Percentiles rank a stretch among this genome's conserved stretches.
Evolutionary conservation across 1,140 invertebrate species (phyloP).

Genomic region (Zaprionus nigranus): DNA sequence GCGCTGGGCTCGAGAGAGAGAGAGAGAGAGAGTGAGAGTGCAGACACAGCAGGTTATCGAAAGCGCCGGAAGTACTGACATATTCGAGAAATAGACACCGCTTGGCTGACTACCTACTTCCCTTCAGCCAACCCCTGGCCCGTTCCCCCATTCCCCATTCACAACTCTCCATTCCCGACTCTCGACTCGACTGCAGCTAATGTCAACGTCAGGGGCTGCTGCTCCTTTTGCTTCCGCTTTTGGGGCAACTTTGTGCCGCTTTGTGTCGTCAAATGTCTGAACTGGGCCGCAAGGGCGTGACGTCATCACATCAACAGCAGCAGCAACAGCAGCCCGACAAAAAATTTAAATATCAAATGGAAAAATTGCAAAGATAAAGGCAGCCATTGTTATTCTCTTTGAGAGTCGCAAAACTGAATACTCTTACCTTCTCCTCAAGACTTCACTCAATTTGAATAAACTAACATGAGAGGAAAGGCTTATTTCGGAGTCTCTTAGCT

Average conservation of each 20-base stretch:
- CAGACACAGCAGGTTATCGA: slow-evolving; percentile 60
- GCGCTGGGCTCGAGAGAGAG: slow-evolving; percentile 16
- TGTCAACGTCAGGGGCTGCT: slow-evolving; percentile 49
- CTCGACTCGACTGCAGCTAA: slow-evolving; percentile 31
- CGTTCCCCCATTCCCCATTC: not conserved
- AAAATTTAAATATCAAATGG: slow-evolving; percentile 41
- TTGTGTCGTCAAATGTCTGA: slow-evolving; percentile 66
- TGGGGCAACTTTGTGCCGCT: slow-evolving; percentile 51
- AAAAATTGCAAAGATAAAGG: not conserved
- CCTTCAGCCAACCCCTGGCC: not conserved
- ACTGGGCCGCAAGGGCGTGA: slow-evolving; percentile 54
- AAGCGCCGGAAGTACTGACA: slow-evolving; percentile 63
- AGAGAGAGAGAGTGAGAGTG: slow-evolving; percentile 17
- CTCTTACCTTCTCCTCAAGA: not conserved
- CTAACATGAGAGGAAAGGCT: not conserved
- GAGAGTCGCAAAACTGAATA: slow-evolving; percentile 7
- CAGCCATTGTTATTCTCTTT: slow-evolving; percentile 7
- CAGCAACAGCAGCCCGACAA: slow-evolving; percentile 5
- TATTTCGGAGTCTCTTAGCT: not conserved
- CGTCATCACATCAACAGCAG: slow-evolving; percentile 43
- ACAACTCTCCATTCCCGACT: not conserved
- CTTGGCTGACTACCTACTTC: no score
- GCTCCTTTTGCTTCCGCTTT: slow-evolving; percentile 43
- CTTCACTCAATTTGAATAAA: not conserved
- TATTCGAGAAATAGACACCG: slow-evolving; percentile 51